Evolutionary conservation across 30 jellyfish, hydroid and myxozoan species (phyloP), one percentile per base, ranked within the genome.

Genomic region (Pseudorhiza aurosa): DNA sequence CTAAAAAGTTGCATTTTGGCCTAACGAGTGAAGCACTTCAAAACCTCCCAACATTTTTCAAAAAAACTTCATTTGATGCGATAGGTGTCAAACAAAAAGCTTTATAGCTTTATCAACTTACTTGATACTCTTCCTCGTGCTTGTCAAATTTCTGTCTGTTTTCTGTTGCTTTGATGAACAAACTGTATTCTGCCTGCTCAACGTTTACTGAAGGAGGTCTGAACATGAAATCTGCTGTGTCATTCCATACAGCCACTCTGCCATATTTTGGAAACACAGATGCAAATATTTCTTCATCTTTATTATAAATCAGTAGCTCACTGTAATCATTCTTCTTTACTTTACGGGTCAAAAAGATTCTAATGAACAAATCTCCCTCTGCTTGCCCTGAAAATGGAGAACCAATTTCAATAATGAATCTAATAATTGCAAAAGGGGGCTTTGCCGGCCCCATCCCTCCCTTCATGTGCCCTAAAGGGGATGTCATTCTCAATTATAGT

Each of bases 291-390:
- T 77, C 93, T 9, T 79, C 94, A 4, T 87, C 60, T 49, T 71
- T 64, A 37, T 70, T 62, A 22, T 87, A 87, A 28, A 87, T 26
- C n/a, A 56, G 42, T 27, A 74, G 67, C 14, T 87, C 94, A 57
- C 97, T 77, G 80, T 87, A 87, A 35, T 77, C 97, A 50, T 87
- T 79, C 86, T 87, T 87, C 45, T 71, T 77, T 44, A 68, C 33
- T 3, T 53, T 72, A 32, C 47, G 74, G 0, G 89, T 69, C 73
- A 87, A 60, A 68, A 77, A 87, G 1, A 87, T 56, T 30, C 97
- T 39, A 1, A 87, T 47, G 85, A 26, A 87, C 6, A 78, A 0
- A 43, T 87, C 89, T 14, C 88, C 89, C 15, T 62, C 85, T 2
- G 75, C 26, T 8, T 47, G 31, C 2, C 82, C 90, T 77, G 30